Evolutionary conservation across 2,888 invertebrate species (phyloP).

Genomic region (Macrophya alboannulata): DNA sequence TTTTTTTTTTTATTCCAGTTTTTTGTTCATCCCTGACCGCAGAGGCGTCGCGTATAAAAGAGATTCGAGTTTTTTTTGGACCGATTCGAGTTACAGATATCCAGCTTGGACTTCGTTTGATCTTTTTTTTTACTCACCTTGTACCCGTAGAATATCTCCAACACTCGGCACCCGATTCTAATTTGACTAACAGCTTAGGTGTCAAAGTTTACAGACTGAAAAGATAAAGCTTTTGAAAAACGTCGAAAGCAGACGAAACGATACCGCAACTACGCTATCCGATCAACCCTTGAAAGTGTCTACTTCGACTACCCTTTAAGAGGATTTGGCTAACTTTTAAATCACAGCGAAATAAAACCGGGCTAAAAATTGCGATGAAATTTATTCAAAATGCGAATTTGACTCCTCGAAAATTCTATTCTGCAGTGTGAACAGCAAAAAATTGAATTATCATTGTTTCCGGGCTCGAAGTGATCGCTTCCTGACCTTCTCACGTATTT

Average conservation of each 20-base stretch:
- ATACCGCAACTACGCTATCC: background rate
- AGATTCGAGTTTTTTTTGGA: background rate
- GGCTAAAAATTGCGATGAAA: background rate
- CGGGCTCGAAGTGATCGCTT: background rate
- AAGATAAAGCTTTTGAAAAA: background rate
- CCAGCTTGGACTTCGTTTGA: constrained; percentile 13
- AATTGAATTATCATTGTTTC: background rate
- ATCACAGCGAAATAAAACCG: background rate
- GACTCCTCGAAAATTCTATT: background rate
- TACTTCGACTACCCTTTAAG: background rate
- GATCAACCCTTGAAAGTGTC: background rate
- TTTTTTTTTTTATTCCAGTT: background rate
- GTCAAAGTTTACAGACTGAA: background rate
- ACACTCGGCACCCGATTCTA: constrained; percentile 26
- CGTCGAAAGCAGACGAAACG: background rate
- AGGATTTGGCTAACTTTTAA: constrained; percentile 1
- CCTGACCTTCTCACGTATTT: background rate
- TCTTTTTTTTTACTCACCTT: background rate
- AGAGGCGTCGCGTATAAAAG: background rate
- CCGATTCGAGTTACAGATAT: constrained; percentile 1
- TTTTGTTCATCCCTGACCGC: background rate
- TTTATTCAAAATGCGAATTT: background rate
- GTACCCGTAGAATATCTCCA: background rate
- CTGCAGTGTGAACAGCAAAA: background rate
- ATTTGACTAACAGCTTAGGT: constrained; percentile 53